Conservation (phyloP, 2,797 vertebrate genomes). For the Halcyon chelicuti region DNA sequence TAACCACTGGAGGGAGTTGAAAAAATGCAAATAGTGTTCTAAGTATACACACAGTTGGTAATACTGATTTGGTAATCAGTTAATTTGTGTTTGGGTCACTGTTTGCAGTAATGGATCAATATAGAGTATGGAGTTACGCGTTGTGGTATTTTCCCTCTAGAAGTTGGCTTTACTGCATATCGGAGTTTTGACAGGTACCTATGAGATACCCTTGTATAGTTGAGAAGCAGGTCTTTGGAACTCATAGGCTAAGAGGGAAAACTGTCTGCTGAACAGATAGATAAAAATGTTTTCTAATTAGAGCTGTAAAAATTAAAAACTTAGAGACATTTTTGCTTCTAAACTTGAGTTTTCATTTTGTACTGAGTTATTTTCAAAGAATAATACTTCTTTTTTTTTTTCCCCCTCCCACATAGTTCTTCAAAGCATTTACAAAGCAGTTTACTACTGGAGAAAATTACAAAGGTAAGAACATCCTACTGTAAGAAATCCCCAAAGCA, state of each 20-base stretch:
- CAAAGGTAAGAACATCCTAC: slow-evolving; percentile 76
- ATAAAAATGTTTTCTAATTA: background rate
- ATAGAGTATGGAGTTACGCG: background rate
- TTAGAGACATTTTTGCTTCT: background rate
- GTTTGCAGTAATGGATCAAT: background rate
- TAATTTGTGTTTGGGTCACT: background rate
- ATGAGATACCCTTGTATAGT: background rate
- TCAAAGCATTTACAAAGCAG: slow-evolving; percentile 83
- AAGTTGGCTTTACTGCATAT: background rate
- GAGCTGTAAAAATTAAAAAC: background rate
- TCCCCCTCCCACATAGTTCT: slow-evolving; percentile 76
- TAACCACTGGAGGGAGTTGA: slow-evolving; percentile 64
- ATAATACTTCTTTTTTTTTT: background rate
- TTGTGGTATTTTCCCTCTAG: background rate
- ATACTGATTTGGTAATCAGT: background rate
- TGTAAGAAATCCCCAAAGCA: background rate
- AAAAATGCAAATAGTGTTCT: background rate
- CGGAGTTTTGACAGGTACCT: background rate
- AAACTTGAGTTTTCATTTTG: background rate
- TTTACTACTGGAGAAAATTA: slow-evolving; percentile 85
- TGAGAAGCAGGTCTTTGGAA: background rate
- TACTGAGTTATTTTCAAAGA: background rate
- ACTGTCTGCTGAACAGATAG: background rate
- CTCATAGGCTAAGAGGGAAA: background rate
- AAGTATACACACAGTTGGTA: background rate